Evolutionary conservation across 2,113 vertebrate species (phyloP), one percentile per base, ranked within the genome.

Genomic region (Gavialis gangeticus): DNA sequence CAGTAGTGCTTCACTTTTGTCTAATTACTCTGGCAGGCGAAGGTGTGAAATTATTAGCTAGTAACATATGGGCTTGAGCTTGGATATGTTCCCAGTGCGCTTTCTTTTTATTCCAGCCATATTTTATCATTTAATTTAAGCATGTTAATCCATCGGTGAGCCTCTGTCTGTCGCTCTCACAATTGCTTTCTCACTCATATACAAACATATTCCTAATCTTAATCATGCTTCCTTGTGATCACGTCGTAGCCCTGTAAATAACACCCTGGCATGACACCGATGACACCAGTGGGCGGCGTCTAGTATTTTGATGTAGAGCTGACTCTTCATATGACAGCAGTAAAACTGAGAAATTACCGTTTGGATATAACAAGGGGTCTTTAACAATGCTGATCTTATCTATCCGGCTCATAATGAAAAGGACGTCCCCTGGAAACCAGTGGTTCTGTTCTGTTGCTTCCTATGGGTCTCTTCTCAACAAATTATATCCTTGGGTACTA

Each of bases 41-140:
- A 97, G 97, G 96, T 96, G 95, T 89, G 91, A 97, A 96, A 82
- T 94, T 84, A 96, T 96, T 95, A 96, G 85, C 88, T 93, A 85
- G 90, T 92, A 97, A 95, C 96, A 97, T 97, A 96, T 95, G 97
- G 94, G 85, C 84, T 89, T 82, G 88, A 85, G 85, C 34, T 94
- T 96, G 94, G 94, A 95, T 71, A 91, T 84, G 91, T 94, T 96
- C 95, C 95, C 90, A 95, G 67, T 0, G 21, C 93, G 88, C 92
- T 71, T 92, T 90, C 75, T 91, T 92, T 84, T 94, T 87, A 88
- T 91, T 93, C 93, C 54, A 93, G 90, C 88, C 93, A 94, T 97
- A 95, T 94, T 97, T 95, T 95, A 95, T 93, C 82, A 81, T 96
- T 97, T 96, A 89, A 96, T 96, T 96, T 92, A 86, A 94, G 90